Conservation (phyloP, 2,113 vertebrate species). For the Macrotus californicus region DNA sequence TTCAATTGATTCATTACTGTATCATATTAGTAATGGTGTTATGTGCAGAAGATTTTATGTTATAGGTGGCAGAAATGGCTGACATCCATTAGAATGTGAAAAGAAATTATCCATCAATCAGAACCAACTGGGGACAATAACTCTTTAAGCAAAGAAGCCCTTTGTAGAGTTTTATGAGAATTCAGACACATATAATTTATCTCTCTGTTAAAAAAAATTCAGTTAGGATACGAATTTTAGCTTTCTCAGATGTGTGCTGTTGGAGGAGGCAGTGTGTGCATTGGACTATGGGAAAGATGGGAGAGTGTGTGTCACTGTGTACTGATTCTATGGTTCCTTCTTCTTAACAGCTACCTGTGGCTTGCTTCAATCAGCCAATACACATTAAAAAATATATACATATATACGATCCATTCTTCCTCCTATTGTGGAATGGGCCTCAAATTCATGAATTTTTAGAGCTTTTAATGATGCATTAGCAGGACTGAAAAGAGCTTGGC, state of each 20-base stretch:
- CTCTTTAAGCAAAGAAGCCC: constrained; percentile 20
- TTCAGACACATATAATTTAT: constrained; percentile 8
- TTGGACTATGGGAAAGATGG: not conserved
- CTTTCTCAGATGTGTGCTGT: not conserved
- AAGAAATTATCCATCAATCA: constrained; percentile 50
- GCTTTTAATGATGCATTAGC: not conserved
- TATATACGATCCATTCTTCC: not conserved
- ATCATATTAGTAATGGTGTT: not conserved
- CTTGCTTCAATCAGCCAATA: not conserved
- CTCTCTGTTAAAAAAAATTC: not conserved
- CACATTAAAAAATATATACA: not conserved
- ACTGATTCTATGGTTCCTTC: not conserved
- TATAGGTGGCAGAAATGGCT: not conserved
- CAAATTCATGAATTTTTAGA: not conserved
- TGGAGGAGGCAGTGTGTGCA: not conserved
- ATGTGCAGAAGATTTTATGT: not conserved
- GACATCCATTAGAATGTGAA: constrained; percentile 29
- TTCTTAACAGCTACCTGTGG: not conserved
- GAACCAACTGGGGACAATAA: constrained; percentile 11
- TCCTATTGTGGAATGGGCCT: not conserved
- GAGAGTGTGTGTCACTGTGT: not conserved
- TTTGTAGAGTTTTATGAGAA: constrained; percentile 34
- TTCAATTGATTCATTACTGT: not conserved
- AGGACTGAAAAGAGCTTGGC: not conserved
- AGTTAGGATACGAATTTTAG: not conserved